Conservation (phyloP, 2,113 vertebrate genomes). For the Regulus satrapa region DNA sequence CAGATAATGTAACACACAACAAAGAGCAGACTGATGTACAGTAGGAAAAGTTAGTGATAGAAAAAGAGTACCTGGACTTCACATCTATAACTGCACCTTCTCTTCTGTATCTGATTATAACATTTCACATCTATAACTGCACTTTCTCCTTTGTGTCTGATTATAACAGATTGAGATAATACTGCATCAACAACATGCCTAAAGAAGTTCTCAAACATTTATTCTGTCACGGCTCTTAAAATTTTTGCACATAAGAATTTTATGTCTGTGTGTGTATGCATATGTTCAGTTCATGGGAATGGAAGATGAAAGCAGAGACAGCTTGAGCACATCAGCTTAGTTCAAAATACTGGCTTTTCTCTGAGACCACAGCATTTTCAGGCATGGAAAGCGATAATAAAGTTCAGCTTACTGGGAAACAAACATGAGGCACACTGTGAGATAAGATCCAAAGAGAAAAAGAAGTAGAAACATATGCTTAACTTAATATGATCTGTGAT, state of each 20-base stretch:
- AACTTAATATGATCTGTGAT: constrained; percentile 8
- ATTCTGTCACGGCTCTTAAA: neutral
- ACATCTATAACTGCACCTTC: neutral
- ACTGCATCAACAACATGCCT: neutral
- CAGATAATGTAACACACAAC: neutral
- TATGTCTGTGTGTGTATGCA: neutral
- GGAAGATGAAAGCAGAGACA: neutral
- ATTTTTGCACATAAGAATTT: neutral
- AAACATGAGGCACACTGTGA: neutral
- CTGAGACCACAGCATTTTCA: neutral
- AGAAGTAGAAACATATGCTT: constrained; percentile 6
- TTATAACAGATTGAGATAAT: neutral
- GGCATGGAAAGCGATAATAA: neutral
- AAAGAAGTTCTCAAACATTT: neutral
- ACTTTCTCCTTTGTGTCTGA: neutral
- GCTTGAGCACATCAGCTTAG: neutral
- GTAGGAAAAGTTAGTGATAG: neutral
- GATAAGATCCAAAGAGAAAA: constrained; percentile 15
- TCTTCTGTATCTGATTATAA: neutral
- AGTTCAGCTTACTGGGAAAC: neutral
- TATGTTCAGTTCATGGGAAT: neutral
- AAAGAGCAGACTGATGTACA: neutral
- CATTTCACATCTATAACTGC: neutral
- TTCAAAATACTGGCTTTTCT: neutral
- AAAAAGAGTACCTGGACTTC: neutral